Evolutionary conservation across 2,797 vertebrate genomes (phyloP).

Genomic region (Lycodopsis pacificus): DNA sequence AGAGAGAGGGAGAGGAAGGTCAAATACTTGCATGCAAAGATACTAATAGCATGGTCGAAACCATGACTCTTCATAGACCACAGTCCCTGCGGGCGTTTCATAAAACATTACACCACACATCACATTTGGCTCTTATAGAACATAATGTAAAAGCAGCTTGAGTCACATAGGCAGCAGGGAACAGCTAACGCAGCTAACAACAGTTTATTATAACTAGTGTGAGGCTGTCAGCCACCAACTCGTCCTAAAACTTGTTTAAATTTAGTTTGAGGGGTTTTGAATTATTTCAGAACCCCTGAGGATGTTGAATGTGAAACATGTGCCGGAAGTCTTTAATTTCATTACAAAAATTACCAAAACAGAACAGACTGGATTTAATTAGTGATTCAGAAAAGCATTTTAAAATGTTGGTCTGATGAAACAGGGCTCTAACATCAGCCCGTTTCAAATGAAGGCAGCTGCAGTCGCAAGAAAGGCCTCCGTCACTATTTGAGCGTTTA

Average conservation of each 20-base stretch:
- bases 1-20: no score
- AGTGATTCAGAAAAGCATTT: not conserved
- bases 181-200: no score
- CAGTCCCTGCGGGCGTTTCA: no score
- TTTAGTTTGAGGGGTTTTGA: not conserved
- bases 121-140: no score
- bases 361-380: conserved; percentile 8
- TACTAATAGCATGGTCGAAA: no score
- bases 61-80: no score
- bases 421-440: not conserved
- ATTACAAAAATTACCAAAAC: not conserved
- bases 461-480: not conserved
- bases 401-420: not conserved
- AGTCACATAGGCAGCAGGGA: no score
- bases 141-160: no score
- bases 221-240: not conserved
- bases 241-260: not conserved
- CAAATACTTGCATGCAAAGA: no score
- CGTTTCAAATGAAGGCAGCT: not conserved
- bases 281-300: not conserved
- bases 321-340: conserved; percentile 5
- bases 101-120: no score
- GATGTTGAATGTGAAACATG: not conserved
- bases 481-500: not conserved
- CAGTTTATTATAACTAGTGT: no score